Evolutionary conservation across 2,888 invertebrate genomes (phyloP), one percentile per base, ranked within the genome.

Genomic region (Tetropium fuscum): DNA sequence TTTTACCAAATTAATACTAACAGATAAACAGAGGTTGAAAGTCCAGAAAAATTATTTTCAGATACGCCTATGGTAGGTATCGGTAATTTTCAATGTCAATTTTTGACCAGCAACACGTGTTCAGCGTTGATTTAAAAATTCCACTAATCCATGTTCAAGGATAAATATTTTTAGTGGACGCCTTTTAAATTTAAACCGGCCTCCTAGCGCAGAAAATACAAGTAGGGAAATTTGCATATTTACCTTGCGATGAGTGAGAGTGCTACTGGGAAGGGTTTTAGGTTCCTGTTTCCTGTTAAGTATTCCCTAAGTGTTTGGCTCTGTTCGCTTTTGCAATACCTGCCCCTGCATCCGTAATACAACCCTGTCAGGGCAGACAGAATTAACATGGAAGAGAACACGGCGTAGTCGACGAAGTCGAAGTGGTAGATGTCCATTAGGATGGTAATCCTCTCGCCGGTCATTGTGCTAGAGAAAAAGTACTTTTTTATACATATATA

Each of bases 181-280:
- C n/a, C n/a, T n/a, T n/a, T n/a, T n/a, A n/a, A n/a, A n/a, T n/a
- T n/a, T n/a, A n/a, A n/a, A n/a, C 2, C n/a, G 22, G 13, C 22
- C 25, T 8, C 34, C 2, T n/a, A 32, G n/a, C n/a, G 19, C 7
- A 49, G 25, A 20, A 56, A 57, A 19, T 41, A n/a, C 45, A 20
- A 19, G n/a, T 38, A 20, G 15, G 4, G 11, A 10, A 32, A 25
- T 30, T 32, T 16, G 5, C 34, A 51, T 49, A 30, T 43, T 64
- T 64, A 92, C 93, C 92, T 92, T 53, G 94, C 94, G 74, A 95
- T 88, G 25, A 95, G 85, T 5, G 94, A 94, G 86, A 94, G 90
- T 16, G 94, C 90, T 10, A 95, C 93, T 0, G 95, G 95, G 75
- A 94, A 90, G 0, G 90, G 88, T 58, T 88, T 86, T 84, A 94